Evolutionary conservation across 2,888 invertebrate genomes (phyloP).

Genomic region (Melanostoma mellinum): DNA sequence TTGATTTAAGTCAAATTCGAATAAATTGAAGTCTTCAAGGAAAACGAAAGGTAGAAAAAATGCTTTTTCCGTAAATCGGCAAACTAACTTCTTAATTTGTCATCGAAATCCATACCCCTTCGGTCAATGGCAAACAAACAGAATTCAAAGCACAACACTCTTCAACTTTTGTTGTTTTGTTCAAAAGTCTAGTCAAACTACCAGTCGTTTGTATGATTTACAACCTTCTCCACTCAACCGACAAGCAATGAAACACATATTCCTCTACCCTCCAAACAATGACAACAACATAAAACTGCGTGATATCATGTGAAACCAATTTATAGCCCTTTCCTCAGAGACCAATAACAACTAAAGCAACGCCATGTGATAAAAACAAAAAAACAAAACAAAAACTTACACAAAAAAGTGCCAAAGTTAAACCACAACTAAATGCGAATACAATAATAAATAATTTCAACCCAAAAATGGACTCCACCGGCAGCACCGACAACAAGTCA

Average conservation of each 20-base stretch:
- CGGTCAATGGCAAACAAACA: no score
- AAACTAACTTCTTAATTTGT: no score
- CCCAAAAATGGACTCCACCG: slow-evolving; percentile 64
- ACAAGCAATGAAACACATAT: slow-evolving; percentile 43
- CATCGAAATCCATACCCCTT: no score
- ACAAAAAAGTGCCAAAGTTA: slow-evolving; percentile 56
- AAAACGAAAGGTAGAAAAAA: no score
- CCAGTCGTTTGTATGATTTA: slow-evolving; percentile 16
- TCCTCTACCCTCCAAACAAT: slow-evolving; percentile 2
- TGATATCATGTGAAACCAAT: slow-evolving; percentile 66
- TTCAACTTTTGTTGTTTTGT: no score
- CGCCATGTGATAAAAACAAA: slow-evolving; percentile 56
- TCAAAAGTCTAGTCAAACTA: no score
- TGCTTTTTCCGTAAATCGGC: no score
- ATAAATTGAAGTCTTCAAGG: no score
- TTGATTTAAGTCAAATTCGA: no score
- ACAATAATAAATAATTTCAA: slow-evolving; percentile 59
- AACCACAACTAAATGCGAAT: slow-evolving; percentile 47
- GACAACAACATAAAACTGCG: slow-evolving; percentile 28
- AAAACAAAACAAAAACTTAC: slow-evolving; percentile 14
- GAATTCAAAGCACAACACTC: no score
- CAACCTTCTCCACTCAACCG: slow-evolving; percentile 44
- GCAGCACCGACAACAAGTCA: slow-evolving; percentile 54
- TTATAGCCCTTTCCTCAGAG: slow-evolving; percentile 42
- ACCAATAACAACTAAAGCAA: slow-evolving; percentile 7